Percentiles rank a stretch among this genome's conserved stretches.
These are phyloP conservation scores for Istiophorus platypterus DNA, from an alignment of 2,113 vertebrate genomes.

Conservation along the genomic window DNA sequence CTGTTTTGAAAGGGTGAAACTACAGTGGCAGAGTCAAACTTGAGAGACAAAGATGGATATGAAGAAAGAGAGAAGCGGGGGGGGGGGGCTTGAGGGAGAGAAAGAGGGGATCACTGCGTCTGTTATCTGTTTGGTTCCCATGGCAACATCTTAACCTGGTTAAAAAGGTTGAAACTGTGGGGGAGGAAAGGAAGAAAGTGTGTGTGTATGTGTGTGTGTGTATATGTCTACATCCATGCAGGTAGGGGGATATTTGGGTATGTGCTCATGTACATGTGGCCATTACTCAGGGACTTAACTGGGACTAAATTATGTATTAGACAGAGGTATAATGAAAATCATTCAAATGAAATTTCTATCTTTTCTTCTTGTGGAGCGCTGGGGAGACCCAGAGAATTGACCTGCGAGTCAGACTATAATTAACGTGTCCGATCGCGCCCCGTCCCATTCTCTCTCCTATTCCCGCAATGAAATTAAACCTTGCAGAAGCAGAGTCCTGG, in stretches of 20 bases:
- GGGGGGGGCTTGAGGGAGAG: constrained; percentile 29
- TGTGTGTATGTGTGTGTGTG: constrained; percentile 24
- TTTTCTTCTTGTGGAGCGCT: constrained; percentile 71
- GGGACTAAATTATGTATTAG: constrained; percentile 83
- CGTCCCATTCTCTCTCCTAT: constrained; percentile 68
- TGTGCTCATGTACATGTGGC: constrained; percentile 32
- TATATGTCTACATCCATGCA: constrained; percentile 18
- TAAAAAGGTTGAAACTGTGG: constrained; percentile 76
- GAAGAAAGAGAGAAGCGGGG: constrained; percentile 51
- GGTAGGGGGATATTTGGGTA: constrained; percentile 12
- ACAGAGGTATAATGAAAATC: constrained; percentile 81
- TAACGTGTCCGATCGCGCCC: constrained; percentile 75
- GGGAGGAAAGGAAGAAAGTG: constrained; percentile 40
- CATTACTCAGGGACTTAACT: constrained; percentile 71
- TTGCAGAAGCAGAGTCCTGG: constrained; percentile 56
- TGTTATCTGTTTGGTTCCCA: constrained; percentile 76
- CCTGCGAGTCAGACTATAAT: constrained; percentile 81
- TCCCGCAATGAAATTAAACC: constrained; percentile 80
- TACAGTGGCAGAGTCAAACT: constrained; percentile 29
- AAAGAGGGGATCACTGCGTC: constrained; percentile 34
- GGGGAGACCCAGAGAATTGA: constrained; percentile 78
- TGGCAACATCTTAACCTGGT: constrained; percentile 83
- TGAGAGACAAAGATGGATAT: constrained; percentile 59
- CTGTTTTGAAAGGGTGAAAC: constrained; percentile 65
- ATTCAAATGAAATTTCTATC: constrained; percentile 80